phyloP scores from a whole-genome alignment of 64 coral and sea anemone species.

The Montipora foliosa region DNA sequence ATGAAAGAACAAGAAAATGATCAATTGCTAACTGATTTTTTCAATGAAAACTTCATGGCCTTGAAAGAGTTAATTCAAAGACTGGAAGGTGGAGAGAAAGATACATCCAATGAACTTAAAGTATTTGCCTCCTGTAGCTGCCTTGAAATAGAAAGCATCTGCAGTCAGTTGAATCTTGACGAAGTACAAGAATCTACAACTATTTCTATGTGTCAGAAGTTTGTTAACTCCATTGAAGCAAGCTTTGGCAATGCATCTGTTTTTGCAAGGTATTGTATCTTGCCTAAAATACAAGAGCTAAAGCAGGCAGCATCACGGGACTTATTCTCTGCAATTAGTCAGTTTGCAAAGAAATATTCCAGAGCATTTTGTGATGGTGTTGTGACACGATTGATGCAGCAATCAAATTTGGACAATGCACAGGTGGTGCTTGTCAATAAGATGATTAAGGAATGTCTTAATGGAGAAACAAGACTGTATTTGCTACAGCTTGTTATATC shows the following conservation, averaged over 20 bases:
- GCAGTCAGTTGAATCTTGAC: slow-evolving; percentile 32
- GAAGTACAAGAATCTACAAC: slow-evolving; percentile 53
- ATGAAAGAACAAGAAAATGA: not conserved
- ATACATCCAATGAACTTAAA: slow-evolving; percentile 45
- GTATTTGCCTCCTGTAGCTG: slow-evolving; percentile 56
- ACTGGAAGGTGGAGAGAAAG: not conserved
- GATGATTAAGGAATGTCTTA: slow-evolving; percentile 71
- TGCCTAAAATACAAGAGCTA: slow-evolving; percentile 56
- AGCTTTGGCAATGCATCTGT: slow-evolving; percentile 72
- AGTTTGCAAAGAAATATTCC: slow-evolving; percentile 81
- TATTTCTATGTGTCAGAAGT: slow-evolving; percentile 62
- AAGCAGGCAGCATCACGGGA: slow-evolving; percentile 58
- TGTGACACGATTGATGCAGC: slow-evolving; percentile 16
- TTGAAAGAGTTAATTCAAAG: slow-evolving; percentile 30
- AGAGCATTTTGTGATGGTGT: slow-evolving; percentile 81
- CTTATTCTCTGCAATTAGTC: slow-evolving; percentile 10
- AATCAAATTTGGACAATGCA: slow-evolving; percentile 34
- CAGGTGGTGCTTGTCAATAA: slow-evolving; percentile 81
- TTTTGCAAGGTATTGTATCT: slow-evolving; percentile 69
- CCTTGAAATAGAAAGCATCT: slow-evolving; percentile 62
- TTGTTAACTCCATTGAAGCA: slow-evolving; percentile 68
- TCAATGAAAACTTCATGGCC: not conserved
- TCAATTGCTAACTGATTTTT: not conserved
- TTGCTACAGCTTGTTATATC: slow-evolving; percentile 28
- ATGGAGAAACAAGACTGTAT: slow-evolving; percentile 40